phyloP scores from a whole-genome alignment of 2,113 vertebrate species.

The Eulemur macaco region DNA sequence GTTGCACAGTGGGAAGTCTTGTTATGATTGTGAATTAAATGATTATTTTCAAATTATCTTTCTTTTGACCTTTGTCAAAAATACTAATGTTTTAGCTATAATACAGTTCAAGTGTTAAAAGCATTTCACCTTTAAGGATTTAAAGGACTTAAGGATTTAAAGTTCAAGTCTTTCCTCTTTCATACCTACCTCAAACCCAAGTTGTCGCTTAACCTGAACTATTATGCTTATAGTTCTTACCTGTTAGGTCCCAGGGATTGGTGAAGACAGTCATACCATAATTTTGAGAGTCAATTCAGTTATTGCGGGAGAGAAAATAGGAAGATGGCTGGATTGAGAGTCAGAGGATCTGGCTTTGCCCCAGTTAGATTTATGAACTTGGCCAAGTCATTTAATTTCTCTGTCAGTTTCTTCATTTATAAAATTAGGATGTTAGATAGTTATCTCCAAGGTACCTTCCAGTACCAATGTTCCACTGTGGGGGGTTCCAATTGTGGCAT shows the following conservation, averaged over 20 bases:
- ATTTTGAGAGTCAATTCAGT: background rate
- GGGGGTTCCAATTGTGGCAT: background rate
- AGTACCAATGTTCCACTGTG: background rate
- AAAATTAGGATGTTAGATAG: constrained; percentile 37
- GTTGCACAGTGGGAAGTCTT: background rate
- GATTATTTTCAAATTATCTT: constrained; percentile 44
- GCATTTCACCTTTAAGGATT: background rate
- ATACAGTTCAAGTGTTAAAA: constrained; percentile 53
- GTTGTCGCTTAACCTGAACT: constrained; percentile 53
- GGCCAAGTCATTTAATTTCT: background rate
- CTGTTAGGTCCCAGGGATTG: background rate
- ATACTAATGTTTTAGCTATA: constrained; percentile 56
- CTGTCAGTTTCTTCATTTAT: background rate
- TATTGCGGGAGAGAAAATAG: background rate
- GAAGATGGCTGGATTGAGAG: background rate
- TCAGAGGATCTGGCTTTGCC: background rate
- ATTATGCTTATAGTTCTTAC: background rate
- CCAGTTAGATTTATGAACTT: background rate
- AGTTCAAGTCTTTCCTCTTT: background rate
- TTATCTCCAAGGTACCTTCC: background rate
- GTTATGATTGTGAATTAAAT: constrained; percentile 5
- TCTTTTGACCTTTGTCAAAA: constrained; percentile 19
- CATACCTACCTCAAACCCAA: background rate
- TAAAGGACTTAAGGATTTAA: background rate
- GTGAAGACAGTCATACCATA: no score